phyloP scores from a whole-genome alignment of 2,888 invertebrate species.

The Horisme vitalbata region DNA sequence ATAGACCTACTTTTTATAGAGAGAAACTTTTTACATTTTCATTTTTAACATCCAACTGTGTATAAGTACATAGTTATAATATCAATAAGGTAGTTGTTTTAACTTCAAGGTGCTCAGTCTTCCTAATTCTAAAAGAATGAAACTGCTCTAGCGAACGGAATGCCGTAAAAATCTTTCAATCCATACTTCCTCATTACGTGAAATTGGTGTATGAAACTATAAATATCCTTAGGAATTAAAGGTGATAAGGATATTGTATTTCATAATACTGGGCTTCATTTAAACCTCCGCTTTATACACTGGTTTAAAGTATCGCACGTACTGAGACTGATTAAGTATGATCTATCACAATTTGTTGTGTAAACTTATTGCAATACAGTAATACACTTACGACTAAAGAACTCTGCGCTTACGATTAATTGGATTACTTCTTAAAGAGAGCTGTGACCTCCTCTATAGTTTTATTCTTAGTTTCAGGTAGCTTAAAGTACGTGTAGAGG shows the following conservation, averaged over 20 bases:
- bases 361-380: conserved; percentile 55
- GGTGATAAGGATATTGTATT: no score
- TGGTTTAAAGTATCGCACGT: no score
- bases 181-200: neutral
- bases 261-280: no score
- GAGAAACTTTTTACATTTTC: neutral
- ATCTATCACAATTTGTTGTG: conserved; percentile 54
- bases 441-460: conserved; percentile 78
- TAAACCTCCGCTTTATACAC: no score
- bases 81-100: conserved; percentile 49
- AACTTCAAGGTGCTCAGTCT: conserved; percentile 59
- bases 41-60: conserved; percentile 30
- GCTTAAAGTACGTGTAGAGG: conserved; percentile 69
- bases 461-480: conserved; percentile 79
- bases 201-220: no score
- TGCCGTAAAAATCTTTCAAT: conserved; percentile 31
- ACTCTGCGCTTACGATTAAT: conserved; percentile 42
- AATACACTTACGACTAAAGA: conserved; percentile 51
- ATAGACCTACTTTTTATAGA: conserved; percentile 1
- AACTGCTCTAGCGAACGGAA: conserved; percentile 27
- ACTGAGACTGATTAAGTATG: neutral
- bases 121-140: conserved; percentile 53
- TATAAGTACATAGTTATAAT: conserved; percentile 67
- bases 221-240: no score
- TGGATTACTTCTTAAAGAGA: conserved; percentile 68